phyloP scores from a whole-genome alignment of 2,888 invertebrate genomes.

The Corythucha ciliata region DNA sequence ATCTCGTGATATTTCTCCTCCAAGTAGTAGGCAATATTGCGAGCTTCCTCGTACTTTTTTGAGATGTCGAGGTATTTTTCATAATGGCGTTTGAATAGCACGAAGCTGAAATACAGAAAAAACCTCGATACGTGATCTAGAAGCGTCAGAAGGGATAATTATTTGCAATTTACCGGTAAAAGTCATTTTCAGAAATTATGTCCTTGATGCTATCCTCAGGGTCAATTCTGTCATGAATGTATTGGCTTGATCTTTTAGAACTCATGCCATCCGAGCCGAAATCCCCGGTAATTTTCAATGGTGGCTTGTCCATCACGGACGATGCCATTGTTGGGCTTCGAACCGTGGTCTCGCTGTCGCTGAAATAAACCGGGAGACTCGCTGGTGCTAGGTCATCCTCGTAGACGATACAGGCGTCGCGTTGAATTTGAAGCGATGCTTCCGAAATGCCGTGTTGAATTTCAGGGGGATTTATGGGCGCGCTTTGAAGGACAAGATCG shows the following conservation, averaged over 20 bases:
- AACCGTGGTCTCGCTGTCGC: slow-evolving; percentile 36
- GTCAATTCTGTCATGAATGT: slow-evolving; percentile 48
- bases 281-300: slow-evolving; percentile 36
- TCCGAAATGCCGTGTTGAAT: slow-evolving; percentile 43
- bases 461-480: slow-evolving; percentile 42
- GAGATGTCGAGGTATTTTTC: slow-evolving; percentile 53
- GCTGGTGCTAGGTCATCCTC: slow-evolving; percentile 35
- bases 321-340: too few relatives aligned
- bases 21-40: slow-evolving; percentile 52
- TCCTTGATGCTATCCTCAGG: slow-evolving; percentile 55
- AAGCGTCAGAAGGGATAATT: background rate
- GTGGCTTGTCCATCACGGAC: slow-evolving; percentile 29
- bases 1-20: slow-evolving; percentile 57
- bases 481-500: slow-evolving; percentile 45
- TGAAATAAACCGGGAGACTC: slow-evolving; percentile 38
- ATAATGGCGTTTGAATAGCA: slow-evolving; percentile 53
- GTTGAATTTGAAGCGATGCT: slow-evolving; percentile 34
- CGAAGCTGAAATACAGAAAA: slow-evolving; percentile 47
- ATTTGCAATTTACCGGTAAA: slow-evolving; percentile 46
- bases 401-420: slow-evolving; percentile 38
- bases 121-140: too few relatives aligned
- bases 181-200: slow-evolving; percentile 54
- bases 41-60: slow-evolving; percentile 53
- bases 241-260: slow-evolving; percentile 41
- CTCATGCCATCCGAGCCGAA: slow-evolving; percentile 39